Evolutionary conservation across 2,113 vertebrate species (phyloP).

Genomic region (Myotis brandtii): DNA sequence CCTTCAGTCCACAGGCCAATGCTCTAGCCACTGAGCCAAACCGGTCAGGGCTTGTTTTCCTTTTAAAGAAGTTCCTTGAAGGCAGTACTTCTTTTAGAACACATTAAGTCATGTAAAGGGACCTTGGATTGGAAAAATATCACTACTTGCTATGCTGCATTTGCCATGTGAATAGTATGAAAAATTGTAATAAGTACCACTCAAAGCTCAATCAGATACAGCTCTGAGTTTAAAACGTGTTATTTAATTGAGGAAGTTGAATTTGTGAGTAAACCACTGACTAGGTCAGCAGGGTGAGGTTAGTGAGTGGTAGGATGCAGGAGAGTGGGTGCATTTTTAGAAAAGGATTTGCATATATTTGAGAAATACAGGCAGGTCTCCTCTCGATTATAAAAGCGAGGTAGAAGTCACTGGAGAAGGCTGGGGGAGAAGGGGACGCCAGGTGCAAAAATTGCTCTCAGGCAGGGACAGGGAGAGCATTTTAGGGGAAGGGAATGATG

Average conservation of each 20-base stretch:
- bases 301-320: background rate
- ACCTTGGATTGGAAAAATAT: conserved; percentile 1
- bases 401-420: background rate
- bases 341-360: background rate
- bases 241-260: background rate
- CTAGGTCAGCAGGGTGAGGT: background rate
- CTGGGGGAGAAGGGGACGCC: background rate
- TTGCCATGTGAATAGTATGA: conserved; percentile 5
- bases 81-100: background rate
- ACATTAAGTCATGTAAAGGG: conserved; percentile 11
- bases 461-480: background rate
- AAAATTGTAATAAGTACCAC: background rate
- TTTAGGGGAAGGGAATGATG: background rate
- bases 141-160: background rate
- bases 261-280: background rate
- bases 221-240: background rate
- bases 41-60: background rate
- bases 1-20: too few species aligned
- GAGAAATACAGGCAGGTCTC: background rate
- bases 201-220: background rate
- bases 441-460: background rate
- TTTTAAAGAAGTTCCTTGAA: conserved; percentile 52
- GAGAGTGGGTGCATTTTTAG: conserved; percentile 38
- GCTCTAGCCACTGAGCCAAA: too few species aligned
- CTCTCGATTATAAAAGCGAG: conserved; percentile 20